Conservation (phyloP, 2,888 invertebrate genomes). For the Oconnorella tubifera region DNA sequence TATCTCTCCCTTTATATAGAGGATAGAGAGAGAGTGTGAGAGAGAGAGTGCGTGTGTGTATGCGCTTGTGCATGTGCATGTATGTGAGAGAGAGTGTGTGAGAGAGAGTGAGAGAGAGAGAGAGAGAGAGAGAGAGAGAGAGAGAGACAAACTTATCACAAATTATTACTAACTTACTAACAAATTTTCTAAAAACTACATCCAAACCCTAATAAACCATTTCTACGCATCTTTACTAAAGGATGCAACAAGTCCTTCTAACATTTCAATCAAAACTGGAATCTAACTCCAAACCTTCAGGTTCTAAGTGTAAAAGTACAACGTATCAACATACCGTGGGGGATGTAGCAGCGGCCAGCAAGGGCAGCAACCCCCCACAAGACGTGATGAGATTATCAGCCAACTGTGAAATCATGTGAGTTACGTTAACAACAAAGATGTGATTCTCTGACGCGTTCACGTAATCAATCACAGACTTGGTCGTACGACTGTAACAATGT, state of each 20-base stretch:
- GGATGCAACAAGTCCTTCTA: too few species aligned
- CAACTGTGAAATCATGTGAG: slow-evolving; percentile 96
- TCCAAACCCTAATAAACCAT: too few species aligned
- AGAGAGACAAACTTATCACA: neutral
- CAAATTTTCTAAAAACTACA: too few species aligned
- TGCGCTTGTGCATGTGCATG: neutral
- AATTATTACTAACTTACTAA: too few species aligned
- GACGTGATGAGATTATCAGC: slow-evolving; percentile 99
- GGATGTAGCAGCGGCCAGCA: slow-evolving; percentile 95
- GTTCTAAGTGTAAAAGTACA: too few species aligned
- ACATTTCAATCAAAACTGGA: too few species aligned
- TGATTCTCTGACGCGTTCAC: slow-evolving; percentile 98
- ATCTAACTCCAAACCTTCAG: too few species aligned
- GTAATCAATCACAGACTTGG: slow-evolving; percentile 94
- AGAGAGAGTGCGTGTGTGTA: neutral
- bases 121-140: neutral
- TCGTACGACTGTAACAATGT: slow-evolving; percentile 79
- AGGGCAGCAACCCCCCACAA: slow-evolving; percentile 90
- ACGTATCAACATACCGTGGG: slow-evolving; percentile 93
- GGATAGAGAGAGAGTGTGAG: neutral
- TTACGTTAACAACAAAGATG: slow-evolving; percentile 98
- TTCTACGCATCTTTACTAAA: too few species aligned
- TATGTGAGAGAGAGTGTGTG: neutral
- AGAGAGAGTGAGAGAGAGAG: neutral
- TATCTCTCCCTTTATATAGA: slow-evolving; percentile 76